Base-by-base conservation (phyloP, 2,113 vertebrate genomes). In the Sardina pilchardus region DNA sequence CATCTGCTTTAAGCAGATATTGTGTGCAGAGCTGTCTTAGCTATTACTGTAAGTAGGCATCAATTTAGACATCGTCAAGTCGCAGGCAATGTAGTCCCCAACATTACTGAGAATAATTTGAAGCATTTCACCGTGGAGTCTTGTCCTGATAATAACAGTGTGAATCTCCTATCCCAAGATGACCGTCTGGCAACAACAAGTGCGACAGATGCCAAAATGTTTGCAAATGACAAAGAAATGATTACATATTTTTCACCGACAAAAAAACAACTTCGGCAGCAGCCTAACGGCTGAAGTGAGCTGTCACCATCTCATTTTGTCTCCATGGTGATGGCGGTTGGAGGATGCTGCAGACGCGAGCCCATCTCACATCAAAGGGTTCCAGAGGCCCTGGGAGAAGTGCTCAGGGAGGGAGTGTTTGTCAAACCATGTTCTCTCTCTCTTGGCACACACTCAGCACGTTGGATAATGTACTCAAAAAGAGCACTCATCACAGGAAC, bases 401-500 rank as follows among this genome's bases (percentile, higher is more conserved):
- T 80, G 81, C 84, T 85, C 45, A 16, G 47, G 14, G 45, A 53
- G 48, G 4, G 48, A 85, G 75, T 85, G 84, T 85, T 85, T 85
- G 84, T 78, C 67, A 85, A 85, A 85, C 67, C 26, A 2, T 30
- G 71, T 78, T 78, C 30, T 78, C 71, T 39, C 81, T 86, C 82
- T 80, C 47, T 86, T 48, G 59, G 82, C 71, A 82, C 84, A 83
- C 83, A 53, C 36, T 81, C 17, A 19, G 78, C 80, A 83, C 16
- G 26, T 63, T 16, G 78, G 83, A 50, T 43, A 78, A 81, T 86
- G 84, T 86, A 34, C 71, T 85, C 84, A 81, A 26, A 81, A 48
- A 83, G 88, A 78, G 45, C 82, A 87, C 85, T 44, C 26, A 56
- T 84, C 88, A 88, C 82, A n/a, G 17, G 24, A 71, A 85, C 53